These are phyloP conservation scores for Darevskia nairensis DNA, from an alignment of 2,797 vertebrate species.

Conservation along the genomic window DNA sequence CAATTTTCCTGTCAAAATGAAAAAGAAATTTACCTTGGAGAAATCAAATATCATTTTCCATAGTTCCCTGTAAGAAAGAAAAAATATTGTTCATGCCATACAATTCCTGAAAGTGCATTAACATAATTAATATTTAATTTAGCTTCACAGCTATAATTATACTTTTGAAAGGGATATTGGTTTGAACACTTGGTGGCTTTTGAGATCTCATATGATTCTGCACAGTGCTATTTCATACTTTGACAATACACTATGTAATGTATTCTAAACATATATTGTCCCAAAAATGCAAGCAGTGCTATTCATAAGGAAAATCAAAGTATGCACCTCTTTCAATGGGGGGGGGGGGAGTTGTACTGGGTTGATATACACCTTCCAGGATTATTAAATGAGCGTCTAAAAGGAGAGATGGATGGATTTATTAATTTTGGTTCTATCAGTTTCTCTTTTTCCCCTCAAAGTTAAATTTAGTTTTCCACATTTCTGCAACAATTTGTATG, in stretches of 20 bases:
- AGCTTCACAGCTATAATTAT: background rate
- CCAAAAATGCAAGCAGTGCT: background rate
- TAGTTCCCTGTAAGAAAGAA: background rate
- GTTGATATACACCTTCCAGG: background rate
- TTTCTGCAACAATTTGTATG: too few relatives aligned
- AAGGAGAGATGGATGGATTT: background rate
- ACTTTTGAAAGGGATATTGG: background rate
- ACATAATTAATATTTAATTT: slow-evolving; percentile 21
- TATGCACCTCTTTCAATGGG: background rate
- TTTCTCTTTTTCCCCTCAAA: too few relatives aligned
- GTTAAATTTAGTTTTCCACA: too few relatives aligned
- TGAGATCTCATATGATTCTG: background rate
- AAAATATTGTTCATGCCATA: background rate
- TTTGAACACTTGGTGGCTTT: background rate
- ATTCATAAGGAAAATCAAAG: background rate
- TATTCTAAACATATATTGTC: slow-evolving; percentile 16
- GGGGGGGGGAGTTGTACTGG: too few relatives aligned
- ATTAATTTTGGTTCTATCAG: too few relatives aligned
- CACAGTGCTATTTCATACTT: background rate
- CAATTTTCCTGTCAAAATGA: slow-evolving; percentile 27
- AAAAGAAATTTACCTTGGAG: slow-evolving; percentile 4
- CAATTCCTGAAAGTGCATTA: background rate
- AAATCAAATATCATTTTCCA: slow-evolving; percentile 1
- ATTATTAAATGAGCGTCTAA: background rate
- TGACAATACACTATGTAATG: slow-evolving; percentile 5